These are phyloP conservation scores for Urocyon cinereoargenteus DNA, from an alignment of 2,797 vertebrate species.

Conservation along the genomic window DNA sequence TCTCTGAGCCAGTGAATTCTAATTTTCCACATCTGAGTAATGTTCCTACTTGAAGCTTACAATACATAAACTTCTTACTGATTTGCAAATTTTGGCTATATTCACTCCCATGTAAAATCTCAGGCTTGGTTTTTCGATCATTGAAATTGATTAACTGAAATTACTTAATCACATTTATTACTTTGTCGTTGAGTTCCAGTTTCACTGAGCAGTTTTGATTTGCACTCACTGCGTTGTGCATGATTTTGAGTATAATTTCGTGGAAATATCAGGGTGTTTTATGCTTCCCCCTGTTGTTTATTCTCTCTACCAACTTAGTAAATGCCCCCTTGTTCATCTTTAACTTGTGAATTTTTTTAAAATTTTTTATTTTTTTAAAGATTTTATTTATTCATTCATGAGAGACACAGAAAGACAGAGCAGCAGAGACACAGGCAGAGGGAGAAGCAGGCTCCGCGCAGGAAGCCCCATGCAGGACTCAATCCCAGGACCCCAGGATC, in stretches of 20 bases:
- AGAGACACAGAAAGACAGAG: too few relatives aligned
- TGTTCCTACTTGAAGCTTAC: not conserved
- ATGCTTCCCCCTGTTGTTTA: not conserved
- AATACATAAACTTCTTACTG: not conserved
- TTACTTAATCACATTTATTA: not conserved
- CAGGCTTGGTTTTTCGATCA: not conserved
- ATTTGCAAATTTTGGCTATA: not conserved
- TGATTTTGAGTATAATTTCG: not conserved
- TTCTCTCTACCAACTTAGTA: not conserved
- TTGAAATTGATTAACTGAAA: not conserved
- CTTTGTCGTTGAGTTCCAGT: not conserved
- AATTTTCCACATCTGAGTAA: not conserved
- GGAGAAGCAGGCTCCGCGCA: too few relatives aligned
- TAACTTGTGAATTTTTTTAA: not conserved
- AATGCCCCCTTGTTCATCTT: not conserved
- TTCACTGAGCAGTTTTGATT: not conserved
- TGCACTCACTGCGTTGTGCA: rapidly evolving
- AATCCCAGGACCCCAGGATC: too few relatives aligned
- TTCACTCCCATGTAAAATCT: not conserved
- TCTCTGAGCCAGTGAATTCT: not conserved
- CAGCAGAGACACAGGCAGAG: too few relatives aligned
- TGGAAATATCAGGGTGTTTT: not conserved
- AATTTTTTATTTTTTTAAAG: too few relatives aligned
- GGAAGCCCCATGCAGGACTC: too few relatives aligned
- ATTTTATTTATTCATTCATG: too few relatives aligned